Conservation (phyloP, 2,888 invertebrate genomes). For the Drosophila phalerata region DNA sequence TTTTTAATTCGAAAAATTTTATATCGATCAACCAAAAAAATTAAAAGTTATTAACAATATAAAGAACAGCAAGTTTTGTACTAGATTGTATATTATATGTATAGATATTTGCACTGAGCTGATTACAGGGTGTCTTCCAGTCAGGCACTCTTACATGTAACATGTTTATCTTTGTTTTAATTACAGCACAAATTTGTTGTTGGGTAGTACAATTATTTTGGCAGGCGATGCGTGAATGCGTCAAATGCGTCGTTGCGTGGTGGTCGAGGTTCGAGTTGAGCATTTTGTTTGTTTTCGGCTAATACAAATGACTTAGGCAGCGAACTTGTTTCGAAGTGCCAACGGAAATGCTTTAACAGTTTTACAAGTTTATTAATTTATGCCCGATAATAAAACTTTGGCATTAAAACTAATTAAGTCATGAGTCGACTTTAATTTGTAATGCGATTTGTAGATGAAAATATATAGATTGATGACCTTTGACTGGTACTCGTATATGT, state of each 20-base stretch:
- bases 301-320: constrained; percentile 51
- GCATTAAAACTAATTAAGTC: constrained; percentile 35
- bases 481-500: not conserved
- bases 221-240: constrained; percentile 76
- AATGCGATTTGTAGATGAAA: constrained; percentile 20
- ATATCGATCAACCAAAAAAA: not conserved
- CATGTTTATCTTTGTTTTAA: constrained; percentile 40
- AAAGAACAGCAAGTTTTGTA: too few relatives aligned
- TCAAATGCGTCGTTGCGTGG: constrained; percentile 60
- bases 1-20: not conserved
- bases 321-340: constrained; percentile 36
- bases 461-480: constrained; percentile 7
- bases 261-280: constrained; percentile 12
- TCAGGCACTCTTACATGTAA: not conserved
- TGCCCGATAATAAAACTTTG: constrained; percentile 38
- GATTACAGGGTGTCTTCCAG: not conserved
- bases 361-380: constrained; percentile 77
- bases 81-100: not conserved
- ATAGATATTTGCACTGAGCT: not conserved
- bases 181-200: constrained; percentile 57
- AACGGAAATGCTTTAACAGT: constrained; percentile 59
- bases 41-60: not conserved
- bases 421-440: constrained; percentile 21
- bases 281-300: constrained; percentile 40
- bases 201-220: constrained; percentile 62